Percentiles rank a stretch among this genome's conserved stretches.
Evolutionary conservation across 1,140 invertebrate genomes (phyloP).

Genomic region (Ylistrum balloti): DNA sequence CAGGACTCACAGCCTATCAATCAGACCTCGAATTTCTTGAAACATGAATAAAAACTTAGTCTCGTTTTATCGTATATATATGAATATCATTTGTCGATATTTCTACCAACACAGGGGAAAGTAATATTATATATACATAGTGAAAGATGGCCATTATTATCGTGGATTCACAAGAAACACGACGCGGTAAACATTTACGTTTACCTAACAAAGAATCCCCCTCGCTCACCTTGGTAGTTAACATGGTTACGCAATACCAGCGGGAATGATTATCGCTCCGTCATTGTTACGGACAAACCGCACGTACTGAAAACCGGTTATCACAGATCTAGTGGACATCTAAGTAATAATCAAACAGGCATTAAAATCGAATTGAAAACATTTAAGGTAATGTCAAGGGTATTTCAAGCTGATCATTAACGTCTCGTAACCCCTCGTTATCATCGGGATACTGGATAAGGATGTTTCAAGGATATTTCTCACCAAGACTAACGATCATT

Average conservation of each 20-base stretch:
- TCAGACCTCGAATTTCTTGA: too few species aligned
- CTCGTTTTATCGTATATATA: too few species aligned
- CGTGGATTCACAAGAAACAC: not conserved
- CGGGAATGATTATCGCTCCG: not conserved
- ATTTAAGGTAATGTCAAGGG: not conserved
- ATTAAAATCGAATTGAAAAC: not conserved
- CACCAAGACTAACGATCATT: not conserved
- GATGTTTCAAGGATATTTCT: not conserved
- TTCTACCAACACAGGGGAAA: too few species aligned
- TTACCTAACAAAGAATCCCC: not conserved
- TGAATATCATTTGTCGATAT: too few species aligned
- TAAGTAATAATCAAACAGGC: not conserved
- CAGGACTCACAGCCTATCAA: too few species aligned
- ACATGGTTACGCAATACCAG: not conserved
- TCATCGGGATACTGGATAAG: not conserved
- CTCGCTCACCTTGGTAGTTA: not conserved
- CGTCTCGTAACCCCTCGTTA: not conserved
- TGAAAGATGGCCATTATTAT: too few species aligned
- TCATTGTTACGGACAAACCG: not conserved
- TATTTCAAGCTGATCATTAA: not conserved
- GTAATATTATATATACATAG: too few species aligned
- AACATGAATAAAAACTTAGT: too few species aligned
- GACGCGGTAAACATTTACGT: not conserved
- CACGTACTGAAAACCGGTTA: not conserved
- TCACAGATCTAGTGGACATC: not conserved